Evolutionary conservation across 1,140 invertebrate species (phyloP), one percentile per base, ranked within the genome.

Genomic region (Zaprionus camerounensis): DNA sequence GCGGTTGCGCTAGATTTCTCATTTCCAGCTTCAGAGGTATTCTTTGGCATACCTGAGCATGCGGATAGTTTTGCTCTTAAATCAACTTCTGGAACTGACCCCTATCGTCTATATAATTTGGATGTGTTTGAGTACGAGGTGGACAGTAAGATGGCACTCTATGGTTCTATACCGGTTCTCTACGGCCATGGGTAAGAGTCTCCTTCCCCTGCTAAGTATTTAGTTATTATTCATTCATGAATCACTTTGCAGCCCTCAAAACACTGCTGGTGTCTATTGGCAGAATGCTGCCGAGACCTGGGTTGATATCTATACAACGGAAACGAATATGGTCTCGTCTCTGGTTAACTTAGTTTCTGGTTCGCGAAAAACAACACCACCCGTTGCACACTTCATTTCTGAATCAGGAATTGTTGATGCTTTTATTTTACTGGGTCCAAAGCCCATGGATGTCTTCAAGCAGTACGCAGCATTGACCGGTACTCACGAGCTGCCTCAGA

Each of bases 81-180:
- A 91, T 96, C 97, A 3, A 99, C 99, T 0, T 96, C 96, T 93
- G 94, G 94, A 6, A 94, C 94, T 2, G 98, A 99, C 85, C 99
- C 99, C 0, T 99, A 99, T 92, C 95, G 99, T 28, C 93, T 99
- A 13, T 99, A 98, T 92, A 99, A 99, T 94, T 94, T 99, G 87
- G 99, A 99, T 94, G 99, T 99, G 0, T 99, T 99, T 94, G 99
- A 99, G 93, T 99, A 99, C 93, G 98, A 99, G 92, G 81, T 99
- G 1, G 95, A 99, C 79, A 98, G 96, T 84, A 96, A 95, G 44
- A 99, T 99, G 99, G 96, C 99, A 13, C 93, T 99, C 1, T 99
- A 99, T 93, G 99, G 98, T 41, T 95, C 98, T 2, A 95, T 99
- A 58, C 99, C 99, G 1, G 96, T 99, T 57, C 94, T 99, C 81